Evolutionary conservation across 2,888 invertebrate genomes (phyloP).

Genomic region (Empis stercorea): DNA sequence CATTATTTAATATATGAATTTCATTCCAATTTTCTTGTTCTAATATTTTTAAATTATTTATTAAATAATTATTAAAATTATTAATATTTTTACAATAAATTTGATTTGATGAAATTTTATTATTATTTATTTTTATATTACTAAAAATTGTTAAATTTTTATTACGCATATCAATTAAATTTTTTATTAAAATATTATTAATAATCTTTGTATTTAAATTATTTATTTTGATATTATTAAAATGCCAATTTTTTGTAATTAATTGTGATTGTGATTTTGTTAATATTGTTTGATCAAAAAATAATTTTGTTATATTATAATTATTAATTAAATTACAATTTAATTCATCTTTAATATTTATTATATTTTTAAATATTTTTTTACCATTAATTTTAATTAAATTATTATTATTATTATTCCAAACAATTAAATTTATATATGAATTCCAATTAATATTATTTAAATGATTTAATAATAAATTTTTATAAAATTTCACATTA

Average conservation of each 20-base stretch:
- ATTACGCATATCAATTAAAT: background rate
- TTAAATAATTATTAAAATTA: too few species aligned
- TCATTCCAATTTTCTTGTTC: too few species aligned
- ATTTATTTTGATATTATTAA: background rate
- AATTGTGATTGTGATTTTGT: background rate
- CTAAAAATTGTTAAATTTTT: background rate
- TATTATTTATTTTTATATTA: background rate
- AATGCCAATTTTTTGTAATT: background rate
- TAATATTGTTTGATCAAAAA: background rate
- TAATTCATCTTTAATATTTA: constrained; percentile 7
- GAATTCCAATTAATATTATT: constrained; percentile 22
- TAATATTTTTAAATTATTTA: too few species aligned
- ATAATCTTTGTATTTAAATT: background rate
- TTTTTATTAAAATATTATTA: background rate
- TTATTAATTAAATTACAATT: background rate
- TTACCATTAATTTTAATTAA: constrained; percentile 16
- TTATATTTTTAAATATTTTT: constrained; percentile 17
- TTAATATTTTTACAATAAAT: too few species aligned
- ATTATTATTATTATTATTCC: background rate
- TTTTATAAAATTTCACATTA: constrained; percentile 19
- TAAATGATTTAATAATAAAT: constrained; percentile 18
- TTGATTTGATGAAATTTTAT: background rate
- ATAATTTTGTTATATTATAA: background rate
- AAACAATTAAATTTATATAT: constrained; percentile 19
- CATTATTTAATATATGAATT: too few species aligned